Evolutionary conservation across 2,888 invertebrate genomes (phyloP), one percentile per base, ranked within the genome.

Genomic region (Watsonalla cultraria): DNA sequence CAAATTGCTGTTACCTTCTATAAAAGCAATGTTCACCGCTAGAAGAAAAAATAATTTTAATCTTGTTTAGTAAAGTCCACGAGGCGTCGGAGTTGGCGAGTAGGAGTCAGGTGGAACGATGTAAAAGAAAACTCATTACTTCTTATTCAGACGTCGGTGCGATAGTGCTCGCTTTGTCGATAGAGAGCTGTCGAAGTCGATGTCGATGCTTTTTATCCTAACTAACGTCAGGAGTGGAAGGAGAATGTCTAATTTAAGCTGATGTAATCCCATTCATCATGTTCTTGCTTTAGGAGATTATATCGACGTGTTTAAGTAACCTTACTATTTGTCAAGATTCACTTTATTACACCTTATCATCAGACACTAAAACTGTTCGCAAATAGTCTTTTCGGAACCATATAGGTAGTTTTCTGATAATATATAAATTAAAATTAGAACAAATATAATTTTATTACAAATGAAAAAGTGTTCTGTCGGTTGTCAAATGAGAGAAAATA

Each of bases 41-140:
- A 68, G 77, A 79, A 78, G 42, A 42, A 81, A 80, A 82, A 82
- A 80, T 78, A 70, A 79, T 82, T 84, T 84, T 86, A 86, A 86
- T 86, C 84, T 84, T 84, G 78, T 86, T 87, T 84, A 84, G 86
- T 74, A 70, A 70, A 77, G 82, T 80, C 78, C 78, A 76, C 37
- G 49, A 49, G 37, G 14, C 49, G 49, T 49, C 49, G 72, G 74
- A 80, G 82, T 78, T 78, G 76, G 68, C 73, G 72, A 76, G 70
- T 74, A 80, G 74, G 78, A 87, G 84, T 86, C 86, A 88, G 87
- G 87, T 86, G 80, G 76, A 74, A 73, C 72, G 76, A 72, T 80
- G 80, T 76, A 76, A 86, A 86, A 87, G 88, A 89, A 89, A 89
- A 86, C 86, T 89, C 89, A 86, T 89, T 88, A 86, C 84, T 88